These are phyloP conservation scores for Alca torda DNA, from an alignment of 2,797 vertebrate species.

Conservation along the genomic window DNA sequence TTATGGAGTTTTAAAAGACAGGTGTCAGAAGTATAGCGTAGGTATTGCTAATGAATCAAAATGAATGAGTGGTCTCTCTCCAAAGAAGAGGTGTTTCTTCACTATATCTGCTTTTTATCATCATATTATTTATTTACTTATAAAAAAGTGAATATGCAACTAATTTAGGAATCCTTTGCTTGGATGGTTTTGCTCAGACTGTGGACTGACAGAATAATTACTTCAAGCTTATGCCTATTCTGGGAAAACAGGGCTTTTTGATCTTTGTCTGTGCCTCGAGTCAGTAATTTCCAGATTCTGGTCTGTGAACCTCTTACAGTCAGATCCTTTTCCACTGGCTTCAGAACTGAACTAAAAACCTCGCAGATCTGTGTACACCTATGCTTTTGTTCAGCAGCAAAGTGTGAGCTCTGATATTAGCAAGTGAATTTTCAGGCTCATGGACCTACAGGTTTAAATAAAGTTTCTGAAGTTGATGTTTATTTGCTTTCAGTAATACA, in stretches of 20 bases:
- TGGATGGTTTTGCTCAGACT: neutral
- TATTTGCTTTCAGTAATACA: neutral
- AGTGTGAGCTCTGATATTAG: neutral
- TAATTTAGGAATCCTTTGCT: neutral
- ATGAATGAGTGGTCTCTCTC: neutral
- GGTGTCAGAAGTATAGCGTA: neutral
- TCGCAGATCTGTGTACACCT: neutral
- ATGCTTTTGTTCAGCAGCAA: neutral
- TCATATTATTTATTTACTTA: neutral
- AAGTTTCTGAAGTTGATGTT: neutral
- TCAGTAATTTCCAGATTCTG: neutral
- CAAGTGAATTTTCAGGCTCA: neutral
- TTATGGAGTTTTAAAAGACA: neutral
- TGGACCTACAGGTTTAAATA: neutral
- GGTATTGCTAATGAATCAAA: neutral
- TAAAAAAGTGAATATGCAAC: neutral
- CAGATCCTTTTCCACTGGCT: neutral
- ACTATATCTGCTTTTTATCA: fast-evolving
- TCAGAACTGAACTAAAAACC: neutral
- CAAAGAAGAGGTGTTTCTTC: neutral
- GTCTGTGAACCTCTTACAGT: neutral
- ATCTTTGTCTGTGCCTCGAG: neutral
- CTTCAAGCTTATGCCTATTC: neutral
- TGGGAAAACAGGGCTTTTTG: neutral
- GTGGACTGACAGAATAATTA: neutral